Conservation (phyloP, 2,888 invertebrate species). For the Chrysolina americana region DNA sequence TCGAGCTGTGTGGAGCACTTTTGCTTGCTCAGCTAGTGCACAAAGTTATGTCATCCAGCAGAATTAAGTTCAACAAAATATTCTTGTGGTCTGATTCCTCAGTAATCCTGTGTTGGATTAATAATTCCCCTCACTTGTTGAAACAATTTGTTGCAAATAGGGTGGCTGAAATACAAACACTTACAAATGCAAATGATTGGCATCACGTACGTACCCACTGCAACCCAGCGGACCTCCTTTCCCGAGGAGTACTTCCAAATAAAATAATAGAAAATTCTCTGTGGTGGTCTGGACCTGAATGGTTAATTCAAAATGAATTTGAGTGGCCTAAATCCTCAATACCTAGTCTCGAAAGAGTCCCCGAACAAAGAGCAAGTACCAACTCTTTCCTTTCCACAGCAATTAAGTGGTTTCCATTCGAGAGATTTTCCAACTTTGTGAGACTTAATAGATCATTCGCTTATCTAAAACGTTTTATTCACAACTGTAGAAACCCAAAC, state of each 20-base stretch:
- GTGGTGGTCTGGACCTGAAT: slow-evolving; percentile 21
- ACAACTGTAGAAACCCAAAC: slow-evolving; percentile 1
- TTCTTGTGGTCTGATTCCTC: slow-evolving; percentile 35
- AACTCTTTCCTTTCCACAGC: neutral
- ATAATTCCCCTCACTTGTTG: slow-evolving; percentile 15
- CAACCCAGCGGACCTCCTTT: slow-evolving; percentile 27
- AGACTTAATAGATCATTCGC: neutral
- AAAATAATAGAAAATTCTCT: neutral
- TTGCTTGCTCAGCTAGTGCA: slow-evolving; percentile 31
- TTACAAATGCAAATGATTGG: slow-evolving; percentile 15
- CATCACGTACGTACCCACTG: slow-evolving; percentile 21
- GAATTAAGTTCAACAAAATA: neutral
- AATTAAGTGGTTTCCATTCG: neutral
- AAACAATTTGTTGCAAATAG: slow-evolving; percentile 32
- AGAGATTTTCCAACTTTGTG: neutral
- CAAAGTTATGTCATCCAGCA: slow-evolving; percentile 22
- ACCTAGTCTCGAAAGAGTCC: neutral
- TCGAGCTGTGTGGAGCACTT: slow-evolving; percentile 38
- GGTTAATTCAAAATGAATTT: neutral
- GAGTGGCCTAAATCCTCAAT: neutral
- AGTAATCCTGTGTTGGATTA: slow-evolving; percentile 33
- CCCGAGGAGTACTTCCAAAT: slow-evolving; percentile 19
- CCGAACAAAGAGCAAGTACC: neutral
- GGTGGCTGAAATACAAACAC: slow-evolving; percentile 1
- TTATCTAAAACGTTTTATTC: neutral